These are phyloP conservation scores for Limonius californicus DNA, from an alignment of 1,140 invertebrate species.

Conservation along the genomic window DNA sequence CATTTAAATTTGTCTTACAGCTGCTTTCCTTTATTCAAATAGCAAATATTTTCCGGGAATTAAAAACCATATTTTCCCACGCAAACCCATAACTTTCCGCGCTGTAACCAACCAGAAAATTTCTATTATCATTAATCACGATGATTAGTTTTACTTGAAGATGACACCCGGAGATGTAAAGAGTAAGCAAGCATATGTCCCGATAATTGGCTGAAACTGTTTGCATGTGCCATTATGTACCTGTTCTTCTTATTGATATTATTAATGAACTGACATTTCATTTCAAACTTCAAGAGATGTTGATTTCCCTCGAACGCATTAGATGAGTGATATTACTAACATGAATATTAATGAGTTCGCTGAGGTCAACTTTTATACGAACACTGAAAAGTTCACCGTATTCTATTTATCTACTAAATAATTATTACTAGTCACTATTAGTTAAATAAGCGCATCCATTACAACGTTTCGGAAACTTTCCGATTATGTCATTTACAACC, in stretches of 20 bases:
- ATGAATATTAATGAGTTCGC: conserved; percentile 10
- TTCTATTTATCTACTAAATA: neutral
- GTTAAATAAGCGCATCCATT: neutral
- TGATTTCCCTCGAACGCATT: conserved; percentile 10
- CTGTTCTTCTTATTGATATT: conserved; percentile 13
- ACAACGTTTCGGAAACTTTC: neutral
- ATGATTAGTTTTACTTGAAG: conserved; percentile 23
- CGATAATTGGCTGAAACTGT: conserved; percentile 27
- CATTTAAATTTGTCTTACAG: too few relatives aligned
- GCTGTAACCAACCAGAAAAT: neutral
- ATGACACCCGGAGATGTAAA: conserved; percentile 18
- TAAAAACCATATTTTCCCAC: neutral
- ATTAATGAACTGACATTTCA: conserved; percentile 19
- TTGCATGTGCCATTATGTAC: conserved; percentile 17
- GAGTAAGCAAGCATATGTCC: conserved; percentile 17
- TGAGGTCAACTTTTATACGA: conserved; percentile 3
- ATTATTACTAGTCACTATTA: neutral
- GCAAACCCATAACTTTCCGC: neutral
- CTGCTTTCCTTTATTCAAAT: too few relatives aligned
- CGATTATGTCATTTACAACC: neutral
- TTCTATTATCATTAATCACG: conserved; percentile 25
- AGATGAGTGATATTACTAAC: conserved; percentile 9
- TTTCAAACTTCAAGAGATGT: conserved; percentile 6
- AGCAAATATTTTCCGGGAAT: too few relatives aligned
- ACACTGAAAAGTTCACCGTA: conserved; percentile 5